These are phyloP conservation scores for Pleuronectes platessa DNA, from an alignment of 2,113 vertebrate species.

Conservation along the genomic window DNA sequence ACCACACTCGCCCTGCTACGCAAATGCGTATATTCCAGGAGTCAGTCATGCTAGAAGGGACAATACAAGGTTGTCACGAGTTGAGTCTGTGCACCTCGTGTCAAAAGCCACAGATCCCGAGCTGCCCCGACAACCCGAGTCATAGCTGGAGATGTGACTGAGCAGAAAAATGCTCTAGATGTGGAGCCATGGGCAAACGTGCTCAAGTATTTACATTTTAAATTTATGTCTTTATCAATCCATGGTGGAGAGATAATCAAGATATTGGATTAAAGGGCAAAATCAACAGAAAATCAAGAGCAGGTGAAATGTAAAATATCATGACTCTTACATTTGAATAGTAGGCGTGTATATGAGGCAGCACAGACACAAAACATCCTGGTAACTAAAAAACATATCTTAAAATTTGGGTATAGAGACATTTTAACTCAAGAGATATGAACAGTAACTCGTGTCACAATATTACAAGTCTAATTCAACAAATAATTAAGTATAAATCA, in stretches of 20 bases:
- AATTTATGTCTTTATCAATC: neutral
- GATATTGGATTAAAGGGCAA: neutral
- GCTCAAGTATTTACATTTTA: neutral
- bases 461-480: too few species aligned
- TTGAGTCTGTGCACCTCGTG: conserved; percentile 27
- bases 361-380: too few species aligned
- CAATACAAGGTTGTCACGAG: conserved; percentile 44
- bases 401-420: too few species aligned
- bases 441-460: too few species aligned
- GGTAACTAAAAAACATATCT: too few species aligned
- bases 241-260: neutral
- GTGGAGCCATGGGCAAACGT: neutral
- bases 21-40: conserved; percentile 71
- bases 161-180: conserved; percentile 1
- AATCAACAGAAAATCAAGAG: neutral
- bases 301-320: neutral
- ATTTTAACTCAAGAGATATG: too few species aligned
- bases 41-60: conserved; percentile 43
- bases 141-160: conserved; percentile 14
- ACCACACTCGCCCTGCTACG: conserved; percentile 23
- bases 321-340: too few species aligned
- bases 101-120: conserved; percentile 50
- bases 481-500: too few species aligned
- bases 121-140: conserved; percentile 21
- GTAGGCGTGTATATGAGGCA: too few species aligned